Evolutionary conservation across 2,888 invertebrate species (phyloP).

Genomic region (Troglohyphantes excavatus): DNA sequence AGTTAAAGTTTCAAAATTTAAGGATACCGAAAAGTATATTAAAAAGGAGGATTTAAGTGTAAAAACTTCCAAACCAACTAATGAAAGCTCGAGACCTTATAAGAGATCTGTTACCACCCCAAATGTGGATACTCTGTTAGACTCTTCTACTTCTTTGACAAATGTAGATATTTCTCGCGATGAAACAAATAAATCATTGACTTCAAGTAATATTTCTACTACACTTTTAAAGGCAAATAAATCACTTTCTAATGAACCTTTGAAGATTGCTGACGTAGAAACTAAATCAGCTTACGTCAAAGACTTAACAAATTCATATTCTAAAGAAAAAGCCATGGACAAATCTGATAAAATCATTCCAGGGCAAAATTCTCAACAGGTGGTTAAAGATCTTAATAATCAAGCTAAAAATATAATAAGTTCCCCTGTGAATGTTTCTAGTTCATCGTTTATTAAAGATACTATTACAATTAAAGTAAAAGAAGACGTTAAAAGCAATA

Average conservation of each 20-base stretch:
- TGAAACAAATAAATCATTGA: constrained; percentile 8
- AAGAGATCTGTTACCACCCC: constrained; percentile 55
- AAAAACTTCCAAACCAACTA: not conserved
- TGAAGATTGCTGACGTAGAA: not conserved
- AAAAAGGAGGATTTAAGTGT: not conserved
- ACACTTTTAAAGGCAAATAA: not conserved
- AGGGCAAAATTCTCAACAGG: not conserved
- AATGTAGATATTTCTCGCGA: not conserved
- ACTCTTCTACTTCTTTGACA: not conserved
- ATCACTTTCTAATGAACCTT: not conserved
- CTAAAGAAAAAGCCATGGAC: not conserved
- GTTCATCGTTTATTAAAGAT: not conserved
- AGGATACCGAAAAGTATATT: not conserved
- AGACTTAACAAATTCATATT: not conserved
- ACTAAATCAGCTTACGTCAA: not conserved
- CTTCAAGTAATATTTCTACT: constrained; percentile 16
- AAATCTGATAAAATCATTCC: not conserved
- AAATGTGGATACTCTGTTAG: constrained; percentile 12
- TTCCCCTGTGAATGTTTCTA: not conserved
- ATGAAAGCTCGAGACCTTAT: constrained; percentile 16
- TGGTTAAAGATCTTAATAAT: not conserved
- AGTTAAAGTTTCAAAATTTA: not conserved
- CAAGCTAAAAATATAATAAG: not conserved
- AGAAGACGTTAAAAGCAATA: not conserved
- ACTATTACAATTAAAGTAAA: not conserved